Percentiles rank a stretch among this genome's conserved stretches.
Conservation (phyloP, 2,113 vertebrate species). For the Fregata magnificens region DNA sequence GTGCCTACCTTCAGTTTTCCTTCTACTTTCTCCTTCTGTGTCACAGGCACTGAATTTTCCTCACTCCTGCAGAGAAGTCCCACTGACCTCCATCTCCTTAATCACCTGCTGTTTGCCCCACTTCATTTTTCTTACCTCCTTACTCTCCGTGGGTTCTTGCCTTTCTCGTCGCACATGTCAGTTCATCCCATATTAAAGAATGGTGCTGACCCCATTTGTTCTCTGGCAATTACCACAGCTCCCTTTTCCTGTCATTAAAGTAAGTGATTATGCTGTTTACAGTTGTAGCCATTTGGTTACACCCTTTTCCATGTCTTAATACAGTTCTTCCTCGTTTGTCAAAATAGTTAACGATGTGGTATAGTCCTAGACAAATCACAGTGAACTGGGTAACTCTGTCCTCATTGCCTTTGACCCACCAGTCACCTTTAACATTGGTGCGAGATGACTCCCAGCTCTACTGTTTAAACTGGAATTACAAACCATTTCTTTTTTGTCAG, state of each 20-base stretch:
- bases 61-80: not conserved
- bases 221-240: not conserved
- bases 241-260: not conserved
- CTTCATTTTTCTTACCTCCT: not conserved
- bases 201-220: not conserved
- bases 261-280: not conserved
- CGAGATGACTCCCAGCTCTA: not conserved
- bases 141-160: accelerated
- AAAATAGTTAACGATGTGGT: not conserved
- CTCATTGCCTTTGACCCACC: not conserved
- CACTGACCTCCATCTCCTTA: not conserved
- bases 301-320: not conserved
- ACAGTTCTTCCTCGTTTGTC: not conserved
- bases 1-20: not conserved
- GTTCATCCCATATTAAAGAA: not conserved
- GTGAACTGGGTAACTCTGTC: not conserved
- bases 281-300: not conserved
- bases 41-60: not conserved
- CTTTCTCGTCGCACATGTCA: accelerated
- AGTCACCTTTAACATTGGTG: not conserved
- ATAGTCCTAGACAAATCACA: not conserved
- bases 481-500: not conserved
- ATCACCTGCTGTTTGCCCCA: not conserved
- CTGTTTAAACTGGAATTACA: not conserved
- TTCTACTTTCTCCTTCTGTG: not conserved